Conservation (phyloP, 1,140 invertebrate genomes). For the Stegodyphus mimosarum region DNA sequence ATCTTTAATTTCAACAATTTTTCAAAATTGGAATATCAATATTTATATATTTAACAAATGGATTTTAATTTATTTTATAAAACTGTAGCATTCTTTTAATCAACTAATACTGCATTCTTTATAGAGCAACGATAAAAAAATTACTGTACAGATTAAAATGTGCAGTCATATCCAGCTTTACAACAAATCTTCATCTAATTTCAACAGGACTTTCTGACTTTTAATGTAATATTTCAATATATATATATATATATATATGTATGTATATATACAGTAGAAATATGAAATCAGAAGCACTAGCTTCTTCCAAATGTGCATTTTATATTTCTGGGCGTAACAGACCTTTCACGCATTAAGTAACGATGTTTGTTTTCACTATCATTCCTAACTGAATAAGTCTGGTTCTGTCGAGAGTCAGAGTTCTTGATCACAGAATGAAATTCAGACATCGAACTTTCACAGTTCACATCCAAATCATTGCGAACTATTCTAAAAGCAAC, state of each 20-base stretch:
- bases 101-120: conserved; percentile 33
- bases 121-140: conserved; percentile 13
- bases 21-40: no score
- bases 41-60: no score
- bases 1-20: no score
- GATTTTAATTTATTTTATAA: no score
- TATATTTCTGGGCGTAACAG: conserved; percentile 13
- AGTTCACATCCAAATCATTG: conserved; percentile 29
- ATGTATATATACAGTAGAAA: background rate
- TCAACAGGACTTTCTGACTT: conserved; percentile 21
- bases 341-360: conserved; percentile 43
- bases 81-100: background rate
- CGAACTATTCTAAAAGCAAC: conserved; percentile 34
- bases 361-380: conserved; percentile 23
- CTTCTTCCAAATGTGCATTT: conserved; percentile 37
- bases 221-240: conserved; percentile 23
- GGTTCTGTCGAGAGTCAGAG: background rate
- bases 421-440: conserved; percentile 33
- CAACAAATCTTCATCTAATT: background rate
- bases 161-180: background rate
- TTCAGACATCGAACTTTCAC: conserved; percentile 23
- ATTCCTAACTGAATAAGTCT: background rate
- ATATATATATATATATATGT: background rate
- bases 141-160: conserved; percentile 19
- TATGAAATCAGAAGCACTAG: conserved; percentile 13